These are phyloP conservation scores for Cosmia pyralina DNA, from an alignment of 2,888 invertebrate species.

Conservation along the genomic window DNA sequence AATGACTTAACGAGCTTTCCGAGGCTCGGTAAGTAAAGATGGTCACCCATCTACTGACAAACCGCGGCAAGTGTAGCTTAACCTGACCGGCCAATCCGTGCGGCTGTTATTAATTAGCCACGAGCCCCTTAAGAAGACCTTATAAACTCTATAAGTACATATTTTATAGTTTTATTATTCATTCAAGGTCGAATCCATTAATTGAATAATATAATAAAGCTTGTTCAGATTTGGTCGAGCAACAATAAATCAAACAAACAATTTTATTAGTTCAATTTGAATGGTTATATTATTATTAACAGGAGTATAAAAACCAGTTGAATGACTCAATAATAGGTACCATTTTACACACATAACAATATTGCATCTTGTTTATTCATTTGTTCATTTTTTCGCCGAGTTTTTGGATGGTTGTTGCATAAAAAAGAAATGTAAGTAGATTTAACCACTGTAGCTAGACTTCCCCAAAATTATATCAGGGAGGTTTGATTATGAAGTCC, in stretches of 20 bases:
- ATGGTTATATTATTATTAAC: neutral
- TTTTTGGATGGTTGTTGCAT: slow-evolving; percentile 4
- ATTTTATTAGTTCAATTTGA: neutral
- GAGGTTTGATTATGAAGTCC: neutral
- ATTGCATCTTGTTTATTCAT: slow-evolving; percentile 31
- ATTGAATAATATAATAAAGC: neutral
- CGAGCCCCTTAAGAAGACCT: neutral
- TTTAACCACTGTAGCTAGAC: neutral
- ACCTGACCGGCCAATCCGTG: too few species aligned
- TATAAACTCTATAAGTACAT: neutral
- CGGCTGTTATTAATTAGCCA: too few species aligned
- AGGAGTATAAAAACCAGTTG: slow-evolving; percentile 12
- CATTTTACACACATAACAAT: slow-evolving; percentile 13
- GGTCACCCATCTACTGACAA: too few species aligned
- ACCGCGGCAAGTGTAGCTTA: too few species aligned
- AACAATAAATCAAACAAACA: too few species aligned
- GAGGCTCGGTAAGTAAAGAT: too few species aligned
- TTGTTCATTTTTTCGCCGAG: neutral
- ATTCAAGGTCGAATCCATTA: slow-evolving; percentile 4
- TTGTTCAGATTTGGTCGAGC: neutral
- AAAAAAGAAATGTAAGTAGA: neutral
- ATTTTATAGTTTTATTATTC: neutral
- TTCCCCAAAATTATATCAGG: neutral
- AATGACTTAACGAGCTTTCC: too few species aligned
- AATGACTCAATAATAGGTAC: slow-evolving; percentile 23